These are phyloP conservation scores for Cerastis leucographa DNA, from an alignment of 2,888 invertebrate species.

Conservation along the genomic window DNA sequence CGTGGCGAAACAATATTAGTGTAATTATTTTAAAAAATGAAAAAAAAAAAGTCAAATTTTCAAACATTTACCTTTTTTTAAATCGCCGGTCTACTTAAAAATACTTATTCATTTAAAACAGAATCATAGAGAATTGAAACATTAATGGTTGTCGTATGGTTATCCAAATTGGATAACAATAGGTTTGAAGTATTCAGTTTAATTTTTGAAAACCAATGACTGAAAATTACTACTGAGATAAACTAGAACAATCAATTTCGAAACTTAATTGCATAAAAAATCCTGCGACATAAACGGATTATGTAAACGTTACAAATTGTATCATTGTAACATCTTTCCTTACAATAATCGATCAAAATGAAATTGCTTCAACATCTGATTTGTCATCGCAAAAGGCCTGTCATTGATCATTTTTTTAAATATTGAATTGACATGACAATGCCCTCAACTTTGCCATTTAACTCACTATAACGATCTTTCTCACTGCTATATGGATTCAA, in stretches of 20 bases:
- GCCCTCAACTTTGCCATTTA: slow-evolving; percentile 49
- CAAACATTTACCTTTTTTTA: not conserved
- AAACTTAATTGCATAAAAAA: not conserved
- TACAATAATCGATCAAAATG: slow-evolving; percentile 35
- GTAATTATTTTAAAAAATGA: not conserved
- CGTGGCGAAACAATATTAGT: not conserved
- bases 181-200: not conserved
- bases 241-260: not conserved
- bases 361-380: slow-evolving; percentile 16
- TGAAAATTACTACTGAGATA: not conserved
- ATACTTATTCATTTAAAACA: not conserved
- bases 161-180: not conserved
- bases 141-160: not conserved
- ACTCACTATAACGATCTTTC: slow-evolving; percentile 15
- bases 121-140: not conserved
- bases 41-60: no score
- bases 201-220: not conserved
- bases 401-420: slow-evolving; percentile 33
- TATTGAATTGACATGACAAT: slow-evolving; percentile 28
- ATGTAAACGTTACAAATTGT: not conserved
- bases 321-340: not conserved
- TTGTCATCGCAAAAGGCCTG: slow-evolving; percentile 38
- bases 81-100: not conserved
- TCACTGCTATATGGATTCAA: slow-evolving; percentile 2
- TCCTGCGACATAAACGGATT: not conserved